A percentile compares a stretch with the other conserved stretches of the same genome.
Evolutionary conservation across 2,797 vertebrate genomes (phyloP).

Genomic region (Lycodopsis pacificus): DNA sequence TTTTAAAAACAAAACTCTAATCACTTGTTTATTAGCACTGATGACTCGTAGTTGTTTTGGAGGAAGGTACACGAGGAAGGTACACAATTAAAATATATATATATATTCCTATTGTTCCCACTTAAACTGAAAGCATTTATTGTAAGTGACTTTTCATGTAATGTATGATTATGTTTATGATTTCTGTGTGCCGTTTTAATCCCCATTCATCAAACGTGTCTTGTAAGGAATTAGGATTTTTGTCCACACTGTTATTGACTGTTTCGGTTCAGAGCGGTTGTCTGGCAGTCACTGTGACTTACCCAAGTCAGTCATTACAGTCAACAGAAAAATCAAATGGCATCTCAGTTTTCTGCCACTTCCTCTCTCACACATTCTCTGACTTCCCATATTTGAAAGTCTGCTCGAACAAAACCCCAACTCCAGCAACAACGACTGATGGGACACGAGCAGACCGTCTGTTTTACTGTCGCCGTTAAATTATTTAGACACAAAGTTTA

Average conservation of each 20-base stretch:
- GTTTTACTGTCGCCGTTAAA: neutral
- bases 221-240: neutral
- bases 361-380: neutral
- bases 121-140: neutral
- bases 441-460: neutral
- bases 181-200: neutral
- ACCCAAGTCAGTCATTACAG: constrained; percentile 1
- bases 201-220: neutral
- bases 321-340: constrained; percentile 11
- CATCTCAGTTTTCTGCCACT: constrained; percentile 5
- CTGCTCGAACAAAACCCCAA: neutral
- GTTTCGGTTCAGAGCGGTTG: neutral
- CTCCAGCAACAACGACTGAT: neutral
- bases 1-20: neutral
- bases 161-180: neutral
- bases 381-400: constrained; percentile 8
- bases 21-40: neutral
- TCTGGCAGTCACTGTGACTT: constrained; percentile 20
- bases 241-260: constrained; percentile 1
- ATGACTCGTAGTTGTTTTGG: neutral
- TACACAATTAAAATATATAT: neutral
- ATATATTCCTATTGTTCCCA: neutral
- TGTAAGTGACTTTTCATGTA: neutral
- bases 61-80: neutral
- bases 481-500: constrained; percentile 7